These are phyloP conservation scores for Pygmarrhopalites habei DNA, from an alignment of 1,140 invertebrate genomes.

Conservation along the genomic window DNA sequence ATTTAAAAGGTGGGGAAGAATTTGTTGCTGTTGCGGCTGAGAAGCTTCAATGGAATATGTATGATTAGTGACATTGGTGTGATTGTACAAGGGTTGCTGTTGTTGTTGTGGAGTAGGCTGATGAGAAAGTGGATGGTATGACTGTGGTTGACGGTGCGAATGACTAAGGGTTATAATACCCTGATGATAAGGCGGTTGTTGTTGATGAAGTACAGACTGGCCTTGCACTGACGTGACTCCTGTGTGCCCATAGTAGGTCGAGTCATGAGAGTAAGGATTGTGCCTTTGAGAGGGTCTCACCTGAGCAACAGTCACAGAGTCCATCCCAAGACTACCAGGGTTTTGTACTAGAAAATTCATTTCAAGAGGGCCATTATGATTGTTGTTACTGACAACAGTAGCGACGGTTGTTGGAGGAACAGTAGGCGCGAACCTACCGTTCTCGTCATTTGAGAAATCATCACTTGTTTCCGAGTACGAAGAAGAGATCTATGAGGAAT, in stretches of 20 bases:
- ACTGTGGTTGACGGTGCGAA: background rate
- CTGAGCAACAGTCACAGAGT: background rate
- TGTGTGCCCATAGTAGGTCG: slow-evolving; percentile 18
- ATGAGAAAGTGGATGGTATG: slow-evolving; percentile 5
- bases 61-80: background rate
- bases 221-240: background rate
- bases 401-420: background rate
- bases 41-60: background rate
- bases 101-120: no score
- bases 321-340: slow-evolving; percentile 1
- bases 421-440: slow-evolving; percentile 24
- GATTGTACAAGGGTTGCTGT: slow-evolving; percentile 26
- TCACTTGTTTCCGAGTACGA: slow-evolving; percentile 56
- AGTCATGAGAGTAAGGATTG: slow-evolving; percentile 15
- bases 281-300: slow-evolving; percentile 14
- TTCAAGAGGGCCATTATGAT: slow-evolving; percentile 12
- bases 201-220: slow-evolving; percentile 6
- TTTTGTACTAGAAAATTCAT: slow-evolving; percentile 33
- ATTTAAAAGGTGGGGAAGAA: background rate
- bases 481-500: no score
- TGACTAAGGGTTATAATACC: background rate
- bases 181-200: slow-evolving; percentile 2
- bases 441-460: slow-evolving; percentile 41
- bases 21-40: background rate
- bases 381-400: background rate